Conservation (phyloP, 2,113 vertebrate species). For the Anarhynchus alexandrinus region DNA sequence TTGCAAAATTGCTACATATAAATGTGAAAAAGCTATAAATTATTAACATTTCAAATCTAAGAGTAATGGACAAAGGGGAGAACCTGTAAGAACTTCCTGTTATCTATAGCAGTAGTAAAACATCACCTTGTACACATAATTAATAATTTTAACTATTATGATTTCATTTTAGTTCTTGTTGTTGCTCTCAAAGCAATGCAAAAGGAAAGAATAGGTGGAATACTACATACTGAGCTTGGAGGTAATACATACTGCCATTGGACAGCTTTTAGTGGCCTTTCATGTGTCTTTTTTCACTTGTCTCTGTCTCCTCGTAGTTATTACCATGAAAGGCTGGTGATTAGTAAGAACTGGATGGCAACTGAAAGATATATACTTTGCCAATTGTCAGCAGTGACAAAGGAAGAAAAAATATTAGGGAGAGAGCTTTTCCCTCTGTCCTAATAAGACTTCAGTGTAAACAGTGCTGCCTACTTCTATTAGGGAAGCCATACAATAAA, state of each 20-base stretch:
- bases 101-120: not conserved
- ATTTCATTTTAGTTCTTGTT: not conserved
- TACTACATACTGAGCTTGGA: not conserved
- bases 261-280: not conserved
- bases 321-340: not conserved
- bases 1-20: not conserved
- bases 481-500: not conserved
- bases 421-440: not conserved
- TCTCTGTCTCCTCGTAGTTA: not conserved
- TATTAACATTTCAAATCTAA: not conserved
- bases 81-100: not conserved
- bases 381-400: not conserved
- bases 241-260: not conserved
- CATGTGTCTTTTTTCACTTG: not conserved
- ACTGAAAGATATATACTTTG: not conserved
- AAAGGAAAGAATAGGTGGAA: not conserved
- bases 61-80: not conserved
- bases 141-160: not conserved
- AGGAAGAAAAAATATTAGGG: not conserved
- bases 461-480: not conserved
- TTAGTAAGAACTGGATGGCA: not conserved
- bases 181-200: not conserved
- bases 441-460: not conserved
- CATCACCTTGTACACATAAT: not conserved
- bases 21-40: not conserved